Evolutionary conservation across 2,113 vertebrate species (phyloP), one percentile per base, ranked within the genome.

Genomic region (Microcebus ravelobensis): DNA sequence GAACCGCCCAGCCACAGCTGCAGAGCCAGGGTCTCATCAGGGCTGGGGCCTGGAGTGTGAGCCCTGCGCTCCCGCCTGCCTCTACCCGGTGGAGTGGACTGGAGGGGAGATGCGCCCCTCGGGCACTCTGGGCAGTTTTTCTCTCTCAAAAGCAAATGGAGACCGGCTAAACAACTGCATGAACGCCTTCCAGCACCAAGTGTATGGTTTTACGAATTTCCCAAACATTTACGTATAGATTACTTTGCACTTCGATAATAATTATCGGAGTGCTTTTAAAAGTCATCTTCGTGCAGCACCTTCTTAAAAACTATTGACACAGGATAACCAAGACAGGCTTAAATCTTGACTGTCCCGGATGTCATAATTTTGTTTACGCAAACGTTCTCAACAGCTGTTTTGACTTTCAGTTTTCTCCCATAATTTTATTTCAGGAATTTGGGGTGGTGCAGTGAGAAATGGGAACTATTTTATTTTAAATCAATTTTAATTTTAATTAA

Each of bases 41-140:
- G 3, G 11, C 13, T 0, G 3, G 0, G 13, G 76, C 42, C 20
- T 27, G 8, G 45, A 57, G 57, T 18, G 39, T 50, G 42, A 23
- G n/a, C 36, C 10, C 34, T 17, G 15, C 1, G 6, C 70, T 45
- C 5, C 0, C 0, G 1, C 23, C 4, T 39, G 3, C 52, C 31
- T 81, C 25, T 23, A 50, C n/a, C 59, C 1, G 0, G 0, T 34
- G n/a, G 61, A 1, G 39, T 21, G 0, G 13, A 20, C 23, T 34
- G 57, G 12, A 68, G 11, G 3, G 18, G 13, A 13, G 42, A 52
- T 8, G 3, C 0, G 5, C 15, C 15, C 3, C 23, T 14, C 31
- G 3, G n/a, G n/a, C 67, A 39, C 12, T 2, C n/a, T 0, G 31
- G n/a, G 39, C 25, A n/a, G 5, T 45, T 81, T 93, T 48, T 83